phyloP scores from a whole-genome alignment of 1,140 invertebrate genomes.

The Lepidurus couesii region DNA sequence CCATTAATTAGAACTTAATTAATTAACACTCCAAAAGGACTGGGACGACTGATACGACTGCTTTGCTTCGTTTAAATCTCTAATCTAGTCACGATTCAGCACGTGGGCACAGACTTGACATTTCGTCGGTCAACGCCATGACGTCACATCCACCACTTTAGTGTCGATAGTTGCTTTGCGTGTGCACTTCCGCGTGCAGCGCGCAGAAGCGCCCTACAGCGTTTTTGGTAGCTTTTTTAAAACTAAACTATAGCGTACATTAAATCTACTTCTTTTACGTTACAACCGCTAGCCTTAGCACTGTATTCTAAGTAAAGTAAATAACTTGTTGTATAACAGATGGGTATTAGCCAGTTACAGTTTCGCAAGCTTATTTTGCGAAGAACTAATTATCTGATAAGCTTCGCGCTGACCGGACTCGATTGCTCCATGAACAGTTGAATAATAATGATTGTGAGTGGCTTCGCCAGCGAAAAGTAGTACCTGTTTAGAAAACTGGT shows the following conservation, averaged over 20 bases:
- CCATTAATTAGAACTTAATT: conserved; percentile 36
- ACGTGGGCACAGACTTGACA: conserved; percentile 5
- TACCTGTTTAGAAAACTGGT: conserved; percentile 36
- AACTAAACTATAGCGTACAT: no score
- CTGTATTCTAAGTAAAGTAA: not conserved
- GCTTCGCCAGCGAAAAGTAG: conserved; percentile 53
- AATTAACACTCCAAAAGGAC: not conserved
- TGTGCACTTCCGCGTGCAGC: not conserved
- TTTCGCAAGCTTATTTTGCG: conserved; percentile 22
- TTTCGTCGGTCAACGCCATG: conserved; percentile 13
- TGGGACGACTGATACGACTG: not conserved
- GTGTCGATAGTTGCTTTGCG: conserved; percentile 15
- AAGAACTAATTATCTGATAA: conserved; percentile 47
- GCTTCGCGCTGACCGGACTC: conserved; percentile 72
- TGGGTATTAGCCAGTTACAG: not conserved
- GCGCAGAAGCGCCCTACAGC: not conserved
- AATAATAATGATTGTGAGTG: conserved; percentile 56
- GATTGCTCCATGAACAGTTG: conserved; percentile 73
- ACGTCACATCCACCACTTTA: not conserved
- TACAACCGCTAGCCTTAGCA: no score
- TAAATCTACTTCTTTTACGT: no score
- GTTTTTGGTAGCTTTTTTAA: not conserved
- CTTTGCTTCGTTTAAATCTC: not conserved
- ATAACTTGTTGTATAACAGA: not conserved
- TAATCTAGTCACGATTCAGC: conserved; percentile 15